Evolutionary conservation across 2,113 vertebrate species (phyloP).

Genomic region (Heliornis fulica): DNA sequence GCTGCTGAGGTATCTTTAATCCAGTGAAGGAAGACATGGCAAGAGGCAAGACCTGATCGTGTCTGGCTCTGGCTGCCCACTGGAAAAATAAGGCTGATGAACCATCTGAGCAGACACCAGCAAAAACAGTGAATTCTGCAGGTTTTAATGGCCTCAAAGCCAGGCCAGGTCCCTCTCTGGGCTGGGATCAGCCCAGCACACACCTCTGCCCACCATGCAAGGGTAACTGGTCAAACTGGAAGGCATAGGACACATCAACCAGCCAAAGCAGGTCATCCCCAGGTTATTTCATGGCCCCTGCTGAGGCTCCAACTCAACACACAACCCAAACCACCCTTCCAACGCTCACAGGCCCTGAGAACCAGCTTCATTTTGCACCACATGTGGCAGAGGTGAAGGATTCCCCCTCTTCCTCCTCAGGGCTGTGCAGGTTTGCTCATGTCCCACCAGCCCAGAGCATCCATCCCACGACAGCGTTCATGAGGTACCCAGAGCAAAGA

Average conservation of each 20-base stretch:
- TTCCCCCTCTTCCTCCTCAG: accelerated
- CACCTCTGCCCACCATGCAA: neutral
- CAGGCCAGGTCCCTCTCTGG: neutral
- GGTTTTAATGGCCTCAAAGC: neutral
- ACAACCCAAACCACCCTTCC: neutral
- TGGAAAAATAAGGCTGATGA: neutral
- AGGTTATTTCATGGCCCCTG: neutral
- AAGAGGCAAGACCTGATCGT: neutral
- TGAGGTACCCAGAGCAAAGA: no score
- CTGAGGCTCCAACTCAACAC: neutral
- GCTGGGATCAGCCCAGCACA: neutral
- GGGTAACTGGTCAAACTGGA: neutral
- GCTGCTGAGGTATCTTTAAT: slow-evolving; percentile 1
- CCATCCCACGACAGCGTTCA: no score
- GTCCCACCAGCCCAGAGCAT: neutral
- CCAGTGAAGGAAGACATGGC: slow-evolving; percentile 1
- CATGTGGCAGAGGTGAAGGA: accelerated
- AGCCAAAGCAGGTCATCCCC: neutral
- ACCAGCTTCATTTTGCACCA: neutral
- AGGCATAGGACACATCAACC: neutral
- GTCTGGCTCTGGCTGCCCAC: neutral
- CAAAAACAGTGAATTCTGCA: neutral
- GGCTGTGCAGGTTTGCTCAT: accelerated
- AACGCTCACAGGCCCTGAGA: neutral
- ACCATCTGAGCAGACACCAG: accelerated